phyloP scores from a whole-genome alignment of 2,888 invertebrate species.

The Nemotelus nigrinus region DNA sequence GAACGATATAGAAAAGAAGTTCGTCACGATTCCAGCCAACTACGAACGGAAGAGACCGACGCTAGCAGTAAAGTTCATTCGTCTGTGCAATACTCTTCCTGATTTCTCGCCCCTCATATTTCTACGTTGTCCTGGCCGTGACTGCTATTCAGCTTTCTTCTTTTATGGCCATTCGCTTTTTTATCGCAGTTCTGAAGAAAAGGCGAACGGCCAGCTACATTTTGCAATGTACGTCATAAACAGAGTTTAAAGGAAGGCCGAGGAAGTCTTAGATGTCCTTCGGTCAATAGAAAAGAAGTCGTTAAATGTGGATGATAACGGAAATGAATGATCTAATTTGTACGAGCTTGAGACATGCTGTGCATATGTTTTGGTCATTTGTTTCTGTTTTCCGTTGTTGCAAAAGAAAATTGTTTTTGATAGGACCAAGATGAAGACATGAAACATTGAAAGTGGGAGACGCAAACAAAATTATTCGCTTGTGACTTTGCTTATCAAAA shows the following conservation, averaged over 20 bases:
- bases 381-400: not conserved
- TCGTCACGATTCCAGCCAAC: not conserved
- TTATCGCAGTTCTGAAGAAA: conserved; percentile 18
- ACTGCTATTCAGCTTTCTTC: not conserved
- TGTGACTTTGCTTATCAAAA: no score
- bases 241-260: conserved; percentile 27
- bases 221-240: conserved; percentile 29
- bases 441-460: no score
- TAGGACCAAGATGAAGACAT: no score
- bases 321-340: not conserved
- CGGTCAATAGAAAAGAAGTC: conserved; percentile 2
- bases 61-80: conserved; percentile 5
- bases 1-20: not conserved
- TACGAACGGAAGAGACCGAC: not conserved
- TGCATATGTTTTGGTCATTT: not conserved
- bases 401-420: not conserved
- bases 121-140: not conserved
- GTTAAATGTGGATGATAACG: conserved; percentile 5
- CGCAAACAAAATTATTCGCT: no score
- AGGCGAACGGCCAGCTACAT: conserved; percentile 8
- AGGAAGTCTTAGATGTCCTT: not conserved
- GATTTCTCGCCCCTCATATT: conserved; percentile 21
- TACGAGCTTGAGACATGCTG: not conserved
- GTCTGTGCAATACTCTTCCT: conserved; percentile 23
- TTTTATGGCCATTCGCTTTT: conserved; percentile 17